Base-by-base conservation (phyloP, 2,888 invertebrate species). In the Xiphydria camelus region DNA sequence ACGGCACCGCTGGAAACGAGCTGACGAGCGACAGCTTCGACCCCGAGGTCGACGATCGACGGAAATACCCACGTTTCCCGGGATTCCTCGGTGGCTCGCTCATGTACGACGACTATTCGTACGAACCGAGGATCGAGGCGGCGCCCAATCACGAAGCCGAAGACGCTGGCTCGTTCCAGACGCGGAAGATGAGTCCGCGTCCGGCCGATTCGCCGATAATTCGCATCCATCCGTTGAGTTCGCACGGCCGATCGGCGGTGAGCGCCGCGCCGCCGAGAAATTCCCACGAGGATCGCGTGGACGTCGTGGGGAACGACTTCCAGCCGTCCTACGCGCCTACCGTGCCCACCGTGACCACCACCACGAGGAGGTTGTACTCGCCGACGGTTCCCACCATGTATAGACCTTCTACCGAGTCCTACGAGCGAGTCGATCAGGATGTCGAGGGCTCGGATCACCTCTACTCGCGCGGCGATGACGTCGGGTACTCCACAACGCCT, bases 331-430 rank as follows among this genome's bases (percentile, higher is more conserved):
- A 71, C 41, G 70, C 70, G 3, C 72, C 72, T 1, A 72, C 71
- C 2, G 71, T 71, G 5, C 72, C 72, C 4, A 73, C 72, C 0
- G 67, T 70, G 1, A 72, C 70, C 10, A 72, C 71, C 0, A 70
- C 70, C 0, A 67, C 67, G 2, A 57, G 69, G 7, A 62, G 59
- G 51, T 64, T 61, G 22, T 73, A 71, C 25, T 72, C 72, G 2
- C 71, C 72, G 2, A 71, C 72, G 1, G 62, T 72, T 1, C 72
- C 72, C 2, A 66, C 63, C 14, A 68, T 63, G 9, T 57, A 55
- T 37, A 55, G 55, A 46, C 55, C 67, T 3, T 59, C 66, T 1
- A 68, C 66, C 0, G 40, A 57, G 4, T 55, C 62, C 2, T 64
- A 65, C 23, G 51, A 12, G 7, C 15, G 59, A 42, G 35, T 61